These are phyloP conservation scores for Andricus grossulariae DNA, from an alignment of 1,140 invertebrate species.

Conservation along the genomic window DNA sequence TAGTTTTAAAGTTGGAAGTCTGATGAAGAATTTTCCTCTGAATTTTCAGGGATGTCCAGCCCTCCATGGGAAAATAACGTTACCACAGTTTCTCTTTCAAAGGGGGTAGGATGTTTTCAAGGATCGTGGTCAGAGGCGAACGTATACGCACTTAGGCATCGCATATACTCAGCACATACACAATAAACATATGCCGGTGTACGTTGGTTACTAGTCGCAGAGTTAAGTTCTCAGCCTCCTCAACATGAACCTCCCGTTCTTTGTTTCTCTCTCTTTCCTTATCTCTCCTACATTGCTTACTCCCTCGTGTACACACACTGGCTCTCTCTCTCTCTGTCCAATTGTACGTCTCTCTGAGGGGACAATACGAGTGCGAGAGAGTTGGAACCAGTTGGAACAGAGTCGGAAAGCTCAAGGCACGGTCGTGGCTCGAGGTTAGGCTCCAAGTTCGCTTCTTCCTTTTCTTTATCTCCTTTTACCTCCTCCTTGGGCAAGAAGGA, in stretches of 20 bases:
- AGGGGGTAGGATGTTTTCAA: constrained; percentile 47
- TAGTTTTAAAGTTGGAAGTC: no score
- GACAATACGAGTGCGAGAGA: constrained; percentile 24
- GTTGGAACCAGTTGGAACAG: not conserved
- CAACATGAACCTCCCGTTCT: constrained; percentile 40
- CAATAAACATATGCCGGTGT: constrained; percentile 43
- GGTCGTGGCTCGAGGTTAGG: constrained; percentile 33
- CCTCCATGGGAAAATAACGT: not conserved
- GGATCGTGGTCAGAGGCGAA: constrained; percentile 54
- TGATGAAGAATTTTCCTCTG: no score
- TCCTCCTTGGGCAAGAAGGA: constrained; percentile 48
- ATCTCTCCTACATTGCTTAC: constrained; percentile 50
- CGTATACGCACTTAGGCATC: constrained; percentile 51
- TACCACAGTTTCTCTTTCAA: not conserved
- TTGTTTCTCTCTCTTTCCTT: constrained; percentile 56
- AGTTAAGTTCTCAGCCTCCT: constrained; percentile 52
- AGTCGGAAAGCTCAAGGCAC: constrained; percentile 34
- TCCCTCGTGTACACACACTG: not conserved
- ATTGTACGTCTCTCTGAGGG: constrained; percentile 25
- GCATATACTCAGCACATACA: constrained; percentile 50
- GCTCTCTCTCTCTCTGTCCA: not conserved
- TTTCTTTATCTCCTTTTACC: constrained; percentile 36
- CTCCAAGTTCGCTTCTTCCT: not conserved
- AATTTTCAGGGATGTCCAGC: no score
- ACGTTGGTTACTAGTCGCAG: constrained; percentile 32